Conservation (phyloP, 1,140 invertebrate genomes). For the Orchestia grillus region DNA sequence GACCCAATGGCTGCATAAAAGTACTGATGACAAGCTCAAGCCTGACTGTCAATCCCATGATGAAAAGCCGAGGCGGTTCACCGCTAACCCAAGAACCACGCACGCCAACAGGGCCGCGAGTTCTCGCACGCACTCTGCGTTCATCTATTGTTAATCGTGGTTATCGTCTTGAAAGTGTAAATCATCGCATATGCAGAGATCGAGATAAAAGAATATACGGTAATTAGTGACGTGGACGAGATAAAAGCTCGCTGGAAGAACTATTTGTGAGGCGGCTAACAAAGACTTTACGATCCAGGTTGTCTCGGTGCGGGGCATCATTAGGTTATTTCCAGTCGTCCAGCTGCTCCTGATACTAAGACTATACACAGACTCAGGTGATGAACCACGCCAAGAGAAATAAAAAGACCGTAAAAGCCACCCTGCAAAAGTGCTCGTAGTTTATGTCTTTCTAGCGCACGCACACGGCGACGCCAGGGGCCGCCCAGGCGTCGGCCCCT, state of each 20-base stretch:
- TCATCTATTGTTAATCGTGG: neutral
- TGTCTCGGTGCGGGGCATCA: neutral
- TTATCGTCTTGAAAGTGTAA: neutral
- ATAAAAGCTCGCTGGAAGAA: neutral
- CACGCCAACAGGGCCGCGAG: neutral
- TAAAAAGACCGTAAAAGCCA: slow-evolving; percentile 38
- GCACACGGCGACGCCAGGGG: neutral
- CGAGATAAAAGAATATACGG: neutral
- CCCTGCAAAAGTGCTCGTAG: slow-evolving; percentile 2
- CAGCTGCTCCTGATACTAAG: neutral
- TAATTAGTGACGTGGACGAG: neutral
- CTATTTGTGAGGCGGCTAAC: neutral
- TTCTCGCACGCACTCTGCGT: neutral
- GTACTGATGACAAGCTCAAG: neutral
- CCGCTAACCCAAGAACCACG: neutral
- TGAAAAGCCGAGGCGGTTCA: slow-evolving; percentile 29
- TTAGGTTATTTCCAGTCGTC: neutral
- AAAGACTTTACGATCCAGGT: neutral
- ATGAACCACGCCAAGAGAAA: slow-evolving; percentile 36
- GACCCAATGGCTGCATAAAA: slow-evolving; percentile 14
- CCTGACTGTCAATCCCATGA: slow-evolving; percentile 27
- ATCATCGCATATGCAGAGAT: neutral
- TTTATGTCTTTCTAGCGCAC: slow-evolving; percentile 20
- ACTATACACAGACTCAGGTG: neutral
- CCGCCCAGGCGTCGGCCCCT: neutral